Evolutionary conservation across 2,888 invertebrate species (phyloP), one percentile per base, ranked within the genome.

Genomic region (Spisula solida): DNA sequence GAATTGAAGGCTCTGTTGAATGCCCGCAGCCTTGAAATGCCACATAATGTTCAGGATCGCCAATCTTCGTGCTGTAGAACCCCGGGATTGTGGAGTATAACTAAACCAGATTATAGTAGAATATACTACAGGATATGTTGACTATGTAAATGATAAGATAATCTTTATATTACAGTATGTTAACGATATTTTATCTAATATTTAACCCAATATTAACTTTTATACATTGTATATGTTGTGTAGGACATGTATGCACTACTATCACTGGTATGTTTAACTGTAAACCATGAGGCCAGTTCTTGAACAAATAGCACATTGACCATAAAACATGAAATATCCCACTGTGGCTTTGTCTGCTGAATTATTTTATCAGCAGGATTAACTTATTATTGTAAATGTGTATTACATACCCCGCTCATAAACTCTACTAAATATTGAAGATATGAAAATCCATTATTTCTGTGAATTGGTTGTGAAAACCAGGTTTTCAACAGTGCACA

Each of bases 141-240:
- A 75, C 31, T 34, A 31, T 75, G 75, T 75, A 75, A 31, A 75
- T 75, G n/a, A 16, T 75, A 75, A 1, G 34, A 75, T 75, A 75
- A 18, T 34, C 75, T 75, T 75, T 75, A 75, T 34, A 34, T 75
- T 18, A 18, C 29, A 75, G 0, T 75, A 75, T 75, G 29, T 75
- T 34, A 75, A 12, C 34, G 75, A 34, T 75, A 25, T 75, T 31
- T 75, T 34, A 34, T 34, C 75, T 34, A 75, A 75, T 75, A 75
- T 75, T 75, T 75, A 75, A 75, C 75, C 75, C 18, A 75, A 75
- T 34, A 75, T 75, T 75, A 75, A 75, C 34, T 29, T 34, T 34
- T 75, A 31, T 75, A 75, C 16, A 75, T 16, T 34, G 34, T 75
- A 75, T 75, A 75, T 75, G 75, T 75, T 66, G 60, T 66, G 60